phyloP scores from a whole-genome alignment of 2,113 vertebrate species.

The Nannospalax galili region DNA sequence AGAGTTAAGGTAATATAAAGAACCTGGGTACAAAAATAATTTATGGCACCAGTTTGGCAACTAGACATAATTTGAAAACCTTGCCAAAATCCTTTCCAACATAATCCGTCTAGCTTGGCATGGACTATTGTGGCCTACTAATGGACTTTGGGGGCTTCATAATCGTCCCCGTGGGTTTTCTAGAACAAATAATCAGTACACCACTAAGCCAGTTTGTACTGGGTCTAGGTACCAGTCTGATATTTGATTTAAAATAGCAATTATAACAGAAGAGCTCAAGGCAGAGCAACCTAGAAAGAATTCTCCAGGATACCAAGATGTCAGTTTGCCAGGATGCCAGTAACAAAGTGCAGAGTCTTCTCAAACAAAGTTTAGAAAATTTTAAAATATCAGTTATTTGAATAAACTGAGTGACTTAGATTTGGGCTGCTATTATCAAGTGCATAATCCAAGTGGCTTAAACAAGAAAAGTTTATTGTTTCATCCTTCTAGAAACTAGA shows the following conservation, averaged over 20 bases:
- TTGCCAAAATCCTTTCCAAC: conserved; percentile 6
- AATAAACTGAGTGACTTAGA: background rate
- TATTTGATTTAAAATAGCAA: conserved; percentile 25
- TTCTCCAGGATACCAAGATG: background rate
- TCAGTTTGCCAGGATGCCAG: background rate
- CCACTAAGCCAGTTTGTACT: background rate
- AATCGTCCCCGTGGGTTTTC: background rate
- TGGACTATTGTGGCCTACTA: background rate
- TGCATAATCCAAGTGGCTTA: background rate
- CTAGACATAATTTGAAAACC: background rate
- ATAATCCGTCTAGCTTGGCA: background rate
- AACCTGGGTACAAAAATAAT: conserved; percentile 21
- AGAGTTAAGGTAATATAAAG: background rate
- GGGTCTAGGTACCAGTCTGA: background rate
- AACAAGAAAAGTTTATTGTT: background rate
- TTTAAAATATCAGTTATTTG: background rate
- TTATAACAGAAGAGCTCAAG: background rate
- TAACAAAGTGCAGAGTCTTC: background rate
- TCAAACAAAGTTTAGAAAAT: background rate
- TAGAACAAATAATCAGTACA: background rate
- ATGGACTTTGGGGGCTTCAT: background rate
- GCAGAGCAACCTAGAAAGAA: background rate
- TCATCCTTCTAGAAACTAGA: background rate
- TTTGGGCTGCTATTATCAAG: background rate
- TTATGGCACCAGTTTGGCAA: background rate